Evolutionary conservation across 2,113 vertebrate genomes (phyloP).

Genomic region (Blennius ocellaris): DNA sequence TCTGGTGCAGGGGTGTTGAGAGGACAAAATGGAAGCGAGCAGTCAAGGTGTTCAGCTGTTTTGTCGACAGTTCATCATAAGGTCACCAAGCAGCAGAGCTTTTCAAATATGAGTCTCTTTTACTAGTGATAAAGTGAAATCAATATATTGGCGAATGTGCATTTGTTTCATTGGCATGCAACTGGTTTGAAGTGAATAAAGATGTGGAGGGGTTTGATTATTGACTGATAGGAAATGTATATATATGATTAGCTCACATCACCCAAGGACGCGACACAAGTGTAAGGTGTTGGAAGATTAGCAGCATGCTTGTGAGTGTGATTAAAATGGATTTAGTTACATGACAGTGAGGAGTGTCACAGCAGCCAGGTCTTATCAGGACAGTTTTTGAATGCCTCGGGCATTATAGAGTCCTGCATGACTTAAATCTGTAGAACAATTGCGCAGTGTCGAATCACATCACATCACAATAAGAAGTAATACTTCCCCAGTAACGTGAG

Average conservation of each 20-base stretch:
- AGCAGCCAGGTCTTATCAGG: slow-evolving; percentile 40
- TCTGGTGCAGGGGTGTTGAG: neutral
- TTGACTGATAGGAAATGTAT: neutral
- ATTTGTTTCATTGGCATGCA: neutral
- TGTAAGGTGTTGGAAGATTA: slow-evolving; percentile 23
- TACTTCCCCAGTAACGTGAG: slow-evolving; percentile 34
- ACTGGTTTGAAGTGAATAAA: neutral
- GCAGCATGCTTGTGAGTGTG: slow-evolving; percentile 3
- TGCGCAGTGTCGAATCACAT: slow-evolving; percentile 35
- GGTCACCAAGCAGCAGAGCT: slow-evolving; percentile 5
- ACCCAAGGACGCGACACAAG: slow-evolving; percentile 9
- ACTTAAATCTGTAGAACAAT: slow-evolving; percentile 40
- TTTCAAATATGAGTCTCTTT: neutral
- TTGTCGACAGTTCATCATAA: slow-evolving; percentile 10
- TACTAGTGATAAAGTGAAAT: neutral
- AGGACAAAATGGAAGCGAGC: no score
- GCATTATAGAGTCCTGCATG: slow-evolving; percentile 31
- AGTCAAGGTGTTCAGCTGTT: neutral
- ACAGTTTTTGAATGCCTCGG: slow-evolving; percentile 31
- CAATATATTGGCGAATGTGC: neutral
- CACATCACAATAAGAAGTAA: slow-evolving; percentile 30
- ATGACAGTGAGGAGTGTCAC: slow-evolving; percentile 31
- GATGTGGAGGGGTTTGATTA: neutral
- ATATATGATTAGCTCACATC: slow-evolving; percentile 1
- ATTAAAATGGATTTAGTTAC: slow-evolving; percentile 47